Evolutionary conservation across 2,797 vertebrate species (phyloP), one percentile per base, ranked within the genome.

Genomic region (Antennarius maculatus): DNA sequence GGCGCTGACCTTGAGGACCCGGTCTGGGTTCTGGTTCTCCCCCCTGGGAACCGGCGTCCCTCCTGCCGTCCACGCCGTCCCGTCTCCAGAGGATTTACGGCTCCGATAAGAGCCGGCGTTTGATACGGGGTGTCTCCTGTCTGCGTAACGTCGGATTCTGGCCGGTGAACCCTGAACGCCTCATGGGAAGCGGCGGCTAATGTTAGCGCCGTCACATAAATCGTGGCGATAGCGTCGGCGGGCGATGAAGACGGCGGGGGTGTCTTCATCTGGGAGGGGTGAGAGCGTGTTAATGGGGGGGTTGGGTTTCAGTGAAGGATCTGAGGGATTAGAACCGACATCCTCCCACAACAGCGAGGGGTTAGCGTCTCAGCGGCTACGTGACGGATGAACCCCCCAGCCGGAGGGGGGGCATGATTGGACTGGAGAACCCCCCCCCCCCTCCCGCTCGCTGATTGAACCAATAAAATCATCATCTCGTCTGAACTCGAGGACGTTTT

Each of bases 381-480:
- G 10, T 16, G 59, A 61, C 4, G 2, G 34, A 69, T 47, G 60
- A 41, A 41, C 39, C 23, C 23, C 23, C 23, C 23, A 23, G 23
- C 23, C 23, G 23, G 23, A 2, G 23, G 23, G 23, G 23, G 23
- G 23, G 23, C 23, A 2, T 23, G 23, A 23, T 23, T 23, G 23
- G 23, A 23, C 23, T 34, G 5, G 5, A 34, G 31, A 65, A 66
- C 62, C 47, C 4, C 34, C 10, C 66, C 48, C 54, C 75, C 80
- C 69, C 54, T 73, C 80, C 69, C 62, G 34, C 42, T 43, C 42
- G 4, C 68, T 71, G 79, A 82, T 76, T 75, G 58, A 74, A 76
- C 78, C 66, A 74, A 74, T 71, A 39, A 39, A 39, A 73, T 90
- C 74, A 93, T 93, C 91, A 93, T 59, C 69, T 82, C 85, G 91